These are phyloP conservation scores for Hyposoter dolosus DNA, from an alignment of 2,888 invertebrate species.

Conservation along the genomic window DNA sequence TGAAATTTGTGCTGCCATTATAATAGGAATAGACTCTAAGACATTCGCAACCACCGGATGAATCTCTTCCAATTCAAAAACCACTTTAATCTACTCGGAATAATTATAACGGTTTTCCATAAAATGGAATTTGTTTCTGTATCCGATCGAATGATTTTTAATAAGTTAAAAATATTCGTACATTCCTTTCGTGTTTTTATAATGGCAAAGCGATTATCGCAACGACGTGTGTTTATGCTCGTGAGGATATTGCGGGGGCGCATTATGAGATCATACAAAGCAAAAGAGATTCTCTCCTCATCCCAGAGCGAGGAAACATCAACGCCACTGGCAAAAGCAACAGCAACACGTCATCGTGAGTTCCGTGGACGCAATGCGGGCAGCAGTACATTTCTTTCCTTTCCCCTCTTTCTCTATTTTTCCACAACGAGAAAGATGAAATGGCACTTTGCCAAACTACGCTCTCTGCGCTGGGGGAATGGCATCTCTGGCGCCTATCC, in stretches of 20 bases:
- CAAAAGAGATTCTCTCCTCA: slow-evolving; percentile 4
- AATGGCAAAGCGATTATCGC: background rate
- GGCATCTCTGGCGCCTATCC: slow-evolving; percentile 53
- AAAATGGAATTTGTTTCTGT: background rate
- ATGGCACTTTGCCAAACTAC: slow-evolving; percentile 68
- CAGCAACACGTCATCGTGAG: slow-evolving; percentile 58
- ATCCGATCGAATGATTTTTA: background rate
- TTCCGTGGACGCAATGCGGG: slow-evolving; percentile 67
- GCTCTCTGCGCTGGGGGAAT: slow-evolving; percentile 37
- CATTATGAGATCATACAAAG: slow-evolving; percentile 54
- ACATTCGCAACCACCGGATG: background rate
- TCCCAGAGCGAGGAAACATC: slow-evolving; percentile 5
- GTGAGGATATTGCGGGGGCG: slow-evolving; percentile 45
- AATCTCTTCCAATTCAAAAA: background rate
- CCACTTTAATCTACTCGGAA: background rate
- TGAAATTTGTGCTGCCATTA: background rate
- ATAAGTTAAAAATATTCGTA: background rate
- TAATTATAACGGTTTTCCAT: background rate
- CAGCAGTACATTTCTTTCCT: slow-evolving; percentile 50
- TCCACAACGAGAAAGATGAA: slow-evolving; percentile 62
- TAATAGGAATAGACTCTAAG: background rate
- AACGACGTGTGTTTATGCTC: slow-evolving; percentile 33
- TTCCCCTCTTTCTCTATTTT: slow-evolving; percentile 53
- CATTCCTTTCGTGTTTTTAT: background rate
- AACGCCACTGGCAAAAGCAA: slow-evolving; percentile 31